Evolutionary conservation across 1,140 invertebrate species (phyloP).

Genomic region (Potamilus streckersoni): DNA sequence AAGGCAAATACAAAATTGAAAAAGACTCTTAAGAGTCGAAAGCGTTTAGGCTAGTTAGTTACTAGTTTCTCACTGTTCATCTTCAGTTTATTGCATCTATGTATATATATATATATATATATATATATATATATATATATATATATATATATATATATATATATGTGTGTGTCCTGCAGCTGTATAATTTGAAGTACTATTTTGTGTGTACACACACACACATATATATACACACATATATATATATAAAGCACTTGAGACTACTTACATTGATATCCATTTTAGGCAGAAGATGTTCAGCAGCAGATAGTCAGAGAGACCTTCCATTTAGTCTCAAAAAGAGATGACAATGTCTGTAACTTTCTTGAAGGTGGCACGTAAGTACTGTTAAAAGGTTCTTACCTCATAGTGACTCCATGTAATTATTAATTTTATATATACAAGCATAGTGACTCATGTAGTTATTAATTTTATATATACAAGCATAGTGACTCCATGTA

Average conservation of each 20-base stretch:
- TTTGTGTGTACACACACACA: background rate
- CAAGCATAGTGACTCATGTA: too few species aligned
- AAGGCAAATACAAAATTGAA: too few species aligned
- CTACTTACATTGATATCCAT: conserved; percentile 49
- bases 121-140: too few species aligned
- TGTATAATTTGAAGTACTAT: background rate
- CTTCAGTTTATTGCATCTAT: too few species aligned
- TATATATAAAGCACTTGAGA: background rate
- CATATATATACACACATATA: background rate
- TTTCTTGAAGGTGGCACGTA: conserved; percentile 98
- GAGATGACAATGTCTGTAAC: conserved; percentile 99
- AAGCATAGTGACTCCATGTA: background rate
- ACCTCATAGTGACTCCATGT: background rate
- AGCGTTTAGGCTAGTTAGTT: too few species aligned
- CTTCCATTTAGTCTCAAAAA: conserved; percentile 97
- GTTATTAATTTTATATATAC: background rate
- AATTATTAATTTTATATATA: background rate
- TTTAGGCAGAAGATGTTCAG: conserved; percentile 97
- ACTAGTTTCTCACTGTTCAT: too few species aligned
- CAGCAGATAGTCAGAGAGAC: conserved; percentile 99
- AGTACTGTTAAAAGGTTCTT: conserved; percentile 33
- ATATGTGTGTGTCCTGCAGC: background rate
- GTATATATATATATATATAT: too few species aligned
- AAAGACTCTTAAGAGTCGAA: too few species aligned
- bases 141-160: too few species aligned